These are phyloP conservation scores for Tetramorium parvispinum DNA, from an alignment of 1,140 invertebrate species.

Conservation along the genomic window DNA sequence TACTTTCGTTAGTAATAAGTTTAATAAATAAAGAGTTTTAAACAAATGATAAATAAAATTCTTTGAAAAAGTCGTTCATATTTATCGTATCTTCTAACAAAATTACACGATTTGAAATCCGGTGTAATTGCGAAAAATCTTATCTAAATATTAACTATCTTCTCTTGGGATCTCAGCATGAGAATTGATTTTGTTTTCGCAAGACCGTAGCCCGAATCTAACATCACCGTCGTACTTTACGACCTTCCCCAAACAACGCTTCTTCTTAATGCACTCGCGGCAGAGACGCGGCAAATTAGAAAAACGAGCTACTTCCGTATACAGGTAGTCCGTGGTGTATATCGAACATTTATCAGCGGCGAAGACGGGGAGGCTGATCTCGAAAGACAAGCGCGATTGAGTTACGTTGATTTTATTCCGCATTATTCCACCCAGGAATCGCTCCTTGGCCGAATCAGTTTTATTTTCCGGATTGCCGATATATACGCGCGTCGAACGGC, in stretches of 20 bases:
- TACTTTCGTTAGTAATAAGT: neutral
- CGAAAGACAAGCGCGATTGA: conserved; percentile 83
- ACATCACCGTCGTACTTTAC: neutral
- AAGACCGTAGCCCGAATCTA: conserved; percentile 1
- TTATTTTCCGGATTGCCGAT: conserved; percentile 78
- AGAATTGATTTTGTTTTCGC: neutral
- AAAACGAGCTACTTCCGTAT: conserved; percentile 60
- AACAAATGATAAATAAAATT: neutral
- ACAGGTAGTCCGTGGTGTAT: conserved; percentile 69
- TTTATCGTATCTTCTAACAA: neutral
- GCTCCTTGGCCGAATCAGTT: conserved; percentile 75
- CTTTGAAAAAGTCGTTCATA: neutral
- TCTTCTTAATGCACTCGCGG: conserved; percentile 13
- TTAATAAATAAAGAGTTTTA: neutral
- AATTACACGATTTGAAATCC: neutral
- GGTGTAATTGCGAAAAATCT: neutral
- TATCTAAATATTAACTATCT: neutral
- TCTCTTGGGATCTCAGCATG: neutral
- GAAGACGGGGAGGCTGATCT: conserved; percentile 79
- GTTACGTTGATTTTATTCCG: conserved; percentile 86
- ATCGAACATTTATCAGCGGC: conserved; percentile 79
- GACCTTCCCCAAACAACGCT: neutral
- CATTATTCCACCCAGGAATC: conserved; percentile 78
- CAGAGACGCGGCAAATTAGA: conserved; percentile 67
- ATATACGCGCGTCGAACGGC: conserved; percentile 50